A percentile compares a stretch with the other conserved stretches of the same genome.
Evolutionary conservation across 2,888 invertebrate species (phyloP).

Genomic region (Apomyelois bistriatella): DNA sequence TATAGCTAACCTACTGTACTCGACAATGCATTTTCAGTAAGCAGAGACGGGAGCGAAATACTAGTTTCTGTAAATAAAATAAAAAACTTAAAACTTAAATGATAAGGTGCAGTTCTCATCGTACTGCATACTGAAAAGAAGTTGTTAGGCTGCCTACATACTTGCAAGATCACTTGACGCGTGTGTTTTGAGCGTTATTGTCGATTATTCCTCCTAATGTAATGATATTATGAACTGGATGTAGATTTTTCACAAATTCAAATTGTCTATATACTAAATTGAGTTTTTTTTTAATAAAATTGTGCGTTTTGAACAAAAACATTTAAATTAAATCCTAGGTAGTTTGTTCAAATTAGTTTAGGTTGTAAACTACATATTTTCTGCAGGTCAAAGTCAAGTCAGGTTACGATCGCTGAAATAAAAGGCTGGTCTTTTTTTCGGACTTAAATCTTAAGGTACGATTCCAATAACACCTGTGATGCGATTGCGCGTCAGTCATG

Average conservation of each 20-base stretch:
- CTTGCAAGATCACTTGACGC: constrained; percentile 29
- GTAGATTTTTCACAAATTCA: background rate
- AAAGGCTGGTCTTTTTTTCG: too few relatives aligned
- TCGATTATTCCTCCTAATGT: constrained; percentile 33
- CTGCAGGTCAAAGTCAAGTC: too few relatives aligned
- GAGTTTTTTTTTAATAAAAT: background rate
- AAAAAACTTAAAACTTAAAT: background rate
- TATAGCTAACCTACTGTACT: background rate
- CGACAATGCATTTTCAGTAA: background rate
- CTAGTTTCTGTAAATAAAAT: too few relatives aligned
- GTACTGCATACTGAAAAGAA: background rate
- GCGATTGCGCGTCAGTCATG: too few relatives aligned
- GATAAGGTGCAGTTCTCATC: background rate
- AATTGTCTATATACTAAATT: background rate
- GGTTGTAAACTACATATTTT: too few relatives aligned
- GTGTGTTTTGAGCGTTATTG: constrained; percentile 30
- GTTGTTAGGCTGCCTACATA: constrained; percentile 33
- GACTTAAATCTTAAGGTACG: too few relatives aligned
- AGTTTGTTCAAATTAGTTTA: too few relatives aligned
- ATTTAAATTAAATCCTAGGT: background rate
- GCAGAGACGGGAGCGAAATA: background rate
- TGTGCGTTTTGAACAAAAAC: background rate
- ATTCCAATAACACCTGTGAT: too few relatives aligned
- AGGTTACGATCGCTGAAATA: too few relatives aligned
- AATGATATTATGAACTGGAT: constrained; percentile 17